These are phyloP conservation scores for Penaeus monodon DNA, from an alignment of 2,888 invertebrate species.

Conservation along the genomic window DNA sequence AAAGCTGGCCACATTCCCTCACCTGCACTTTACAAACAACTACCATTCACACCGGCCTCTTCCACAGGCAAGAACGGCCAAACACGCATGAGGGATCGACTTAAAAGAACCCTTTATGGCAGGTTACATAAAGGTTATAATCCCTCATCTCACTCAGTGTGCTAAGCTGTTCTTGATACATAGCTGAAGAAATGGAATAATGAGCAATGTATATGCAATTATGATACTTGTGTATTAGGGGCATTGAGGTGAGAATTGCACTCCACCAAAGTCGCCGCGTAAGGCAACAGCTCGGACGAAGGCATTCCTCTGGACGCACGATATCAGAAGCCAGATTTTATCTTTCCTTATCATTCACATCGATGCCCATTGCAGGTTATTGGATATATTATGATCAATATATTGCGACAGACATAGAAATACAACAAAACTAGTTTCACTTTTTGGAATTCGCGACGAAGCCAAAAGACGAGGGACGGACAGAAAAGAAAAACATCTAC, in stretches of 20 bases:
- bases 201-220: conserved; percentile 54
- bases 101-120: conserved; percentile 2
- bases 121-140: background rate
- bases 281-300: conserved; percentile 52
- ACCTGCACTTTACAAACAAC: conserved; percentile 54
- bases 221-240: conserved; percentile 45
- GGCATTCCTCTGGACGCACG: conserved; percentile 43
- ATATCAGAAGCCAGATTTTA: conserved; percentile 51
- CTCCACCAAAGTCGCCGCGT: conserved; percentile 13
- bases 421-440: too few species aligned
- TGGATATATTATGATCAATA: background rate
- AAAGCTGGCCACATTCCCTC: conserved; percentile 45
- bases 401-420: too few species aligned
- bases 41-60: conserved; percentile 54
- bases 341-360: conserved; percentile 35
- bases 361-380: conserved; percentile 11
- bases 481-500: background rate
- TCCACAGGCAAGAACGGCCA: background rate
- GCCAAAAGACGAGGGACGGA: background rate
- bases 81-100: background rate
- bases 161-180: conserved; percentile 9
- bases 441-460: background rate
- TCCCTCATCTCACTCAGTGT: background rate
- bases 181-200: conserved; percentile 48
- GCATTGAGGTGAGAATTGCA: conserved; percentile 54